phyloP scores from a whole-genome alignment of 2,888 invertebrate species.

The Eilema sororculum region DNA sequence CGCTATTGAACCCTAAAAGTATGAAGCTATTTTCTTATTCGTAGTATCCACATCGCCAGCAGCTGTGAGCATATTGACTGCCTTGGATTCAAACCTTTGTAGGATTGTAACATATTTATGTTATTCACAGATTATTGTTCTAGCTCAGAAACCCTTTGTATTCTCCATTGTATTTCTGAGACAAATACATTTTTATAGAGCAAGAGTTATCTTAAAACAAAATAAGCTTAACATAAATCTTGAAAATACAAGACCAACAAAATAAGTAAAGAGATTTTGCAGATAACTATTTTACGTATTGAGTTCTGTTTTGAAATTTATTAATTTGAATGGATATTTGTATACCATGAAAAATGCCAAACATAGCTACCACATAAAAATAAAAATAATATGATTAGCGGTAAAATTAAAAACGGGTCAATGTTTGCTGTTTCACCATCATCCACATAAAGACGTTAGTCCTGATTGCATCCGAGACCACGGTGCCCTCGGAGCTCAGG shows the following conservation, averaged over 20 bases:
- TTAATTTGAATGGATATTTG: too few relatives aligned
- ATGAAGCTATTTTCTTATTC: not conserved
- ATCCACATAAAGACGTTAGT: too few relatives aligned
- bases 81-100: not conserved
- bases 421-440: too few relatives aligned
- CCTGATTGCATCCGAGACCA: too few relatives aligned
- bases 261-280: not conserved
- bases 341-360: too few relatives aligned
- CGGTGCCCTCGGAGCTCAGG: too few relatives aligned
- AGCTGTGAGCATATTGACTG: not conserved
- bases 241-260: not conserved
- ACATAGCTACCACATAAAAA: too few relatives aligned
- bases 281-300: too few relatives aligned
- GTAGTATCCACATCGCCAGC: not conserved
- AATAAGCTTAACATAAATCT: not conserved
- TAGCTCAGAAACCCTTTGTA: not conserved
- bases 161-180: not conserved
- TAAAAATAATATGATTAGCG: too few relatives aligned
- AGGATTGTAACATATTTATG: not conserved
- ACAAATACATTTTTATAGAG: not conserved
- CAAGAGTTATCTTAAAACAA: not conserved
- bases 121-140: not conserved
- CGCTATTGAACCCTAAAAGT: not conserved
- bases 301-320: too few relatives aligned
- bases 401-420: too few relatives aligned